Evolutionary conservation across 2,888 invertebrate species (phyloP).

Genomic region (Branchellion lobata): DNA sequence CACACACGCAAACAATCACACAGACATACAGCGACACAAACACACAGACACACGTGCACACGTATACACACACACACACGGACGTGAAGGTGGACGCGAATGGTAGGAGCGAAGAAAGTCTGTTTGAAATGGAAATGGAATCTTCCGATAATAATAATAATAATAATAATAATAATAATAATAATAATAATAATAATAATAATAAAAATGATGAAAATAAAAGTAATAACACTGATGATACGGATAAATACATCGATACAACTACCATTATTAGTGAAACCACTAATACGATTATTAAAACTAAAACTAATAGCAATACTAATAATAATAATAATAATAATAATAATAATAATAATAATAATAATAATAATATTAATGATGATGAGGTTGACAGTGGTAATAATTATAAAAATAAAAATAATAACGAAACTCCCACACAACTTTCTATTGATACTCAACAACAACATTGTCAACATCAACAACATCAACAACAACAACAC

Average conservation of each 20-base stretch:
- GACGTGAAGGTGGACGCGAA: too few relatives aligned
- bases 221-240: conserved; percentile 36
- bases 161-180: conserved; percentile 23
- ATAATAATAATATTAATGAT: conserved; percentile 39
- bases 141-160: conserved; percentile 1
- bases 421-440: neutral
- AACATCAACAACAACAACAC: neutral
- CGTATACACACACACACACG: too few relatives aligned
- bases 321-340: conserved; percentile 42
- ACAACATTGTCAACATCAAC: neutral
- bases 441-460: neutral
- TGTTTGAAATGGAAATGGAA: neutral
- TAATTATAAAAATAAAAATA: neutral
- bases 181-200: conserved; percentile 41
- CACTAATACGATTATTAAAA: conserved; percentile 42
- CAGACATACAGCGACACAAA: too few relatives aligned
- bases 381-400: neutral
- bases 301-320: conserved; percentile 42
- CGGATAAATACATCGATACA: conserved; percentile 32
- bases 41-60: too few relatives aligned
- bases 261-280: conserved; percentile 36
- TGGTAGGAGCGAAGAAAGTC: too few relatives aligned
- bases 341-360: conserved; percentile 42
- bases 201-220: conserved; percentile 31
- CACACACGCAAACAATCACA: too few relatives aligned